Conservation (phyloP, 1,140 invertebrate species). For the Eriocheir sinensis region DNA sequence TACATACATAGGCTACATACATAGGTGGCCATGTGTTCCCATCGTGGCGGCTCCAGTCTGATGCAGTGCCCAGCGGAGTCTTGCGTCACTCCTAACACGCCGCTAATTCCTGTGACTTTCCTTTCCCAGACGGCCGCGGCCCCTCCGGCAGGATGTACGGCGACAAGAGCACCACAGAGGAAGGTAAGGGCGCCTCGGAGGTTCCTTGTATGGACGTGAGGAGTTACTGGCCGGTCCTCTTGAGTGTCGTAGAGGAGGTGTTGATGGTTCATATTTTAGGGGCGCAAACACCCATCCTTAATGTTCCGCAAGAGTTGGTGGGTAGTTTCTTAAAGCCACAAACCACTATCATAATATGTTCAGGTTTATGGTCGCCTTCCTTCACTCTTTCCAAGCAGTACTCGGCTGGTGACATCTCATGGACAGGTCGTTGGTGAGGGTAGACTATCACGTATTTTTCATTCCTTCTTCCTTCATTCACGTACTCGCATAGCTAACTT, state of each 20-base stretch:
- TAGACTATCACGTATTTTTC: no score
- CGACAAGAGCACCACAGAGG: constrained; percentile 59
- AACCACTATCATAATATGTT: no score
- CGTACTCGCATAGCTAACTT: not conserved
- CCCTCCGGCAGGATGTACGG: constrained; percentile 70
- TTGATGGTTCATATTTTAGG: not conserved
- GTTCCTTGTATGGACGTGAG: not conserved
- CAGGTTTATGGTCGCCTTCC: no score
- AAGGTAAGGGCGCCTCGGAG: constrained; percentile 49
- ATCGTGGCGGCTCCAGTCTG: not conserved
- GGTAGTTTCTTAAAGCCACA: no score
- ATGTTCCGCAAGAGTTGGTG: no score
- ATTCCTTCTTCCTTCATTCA: not conserved
- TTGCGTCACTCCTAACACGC: not conserved
- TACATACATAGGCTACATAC: no score
- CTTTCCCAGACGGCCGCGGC: constrained; percentile 58
- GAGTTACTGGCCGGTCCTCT: not conserved
- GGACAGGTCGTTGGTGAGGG: not conserved
- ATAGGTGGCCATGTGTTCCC: not conserved
- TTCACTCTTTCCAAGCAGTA: not conserved
- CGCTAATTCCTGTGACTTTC: not conserved
- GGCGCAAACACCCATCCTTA: not conserved
- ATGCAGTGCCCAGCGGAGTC: not conserved
- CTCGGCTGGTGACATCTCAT: not conserved
- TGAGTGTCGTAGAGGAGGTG: not conserved